Evolutionary conservation across 2,797 vertebrate genomes (phyloP).

Genomic region (Xiphophorus birchmanni): DNA sequence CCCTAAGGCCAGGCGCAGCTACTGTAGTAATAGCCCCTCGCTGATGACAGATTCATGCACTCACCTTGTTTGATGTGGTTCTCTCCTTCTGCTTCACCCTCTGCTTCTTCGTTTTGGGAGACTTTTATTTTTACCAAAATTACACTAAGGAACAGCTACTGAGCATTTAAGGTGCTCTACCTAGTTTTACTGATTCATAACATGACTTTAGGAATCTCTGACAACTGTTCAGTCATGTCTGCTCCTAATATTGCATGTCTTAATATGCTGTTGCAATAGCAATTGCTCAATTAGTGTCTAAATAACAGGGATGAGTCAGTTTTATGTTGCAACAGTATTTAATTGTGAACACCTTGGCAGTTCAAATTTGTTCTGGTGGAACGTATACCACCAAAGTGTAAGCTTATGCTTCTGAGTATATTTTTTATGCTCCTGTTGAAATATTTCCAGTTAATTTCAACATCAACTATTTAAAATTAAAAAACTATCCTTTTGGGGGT

Average conservation of each 20-base stretch:
- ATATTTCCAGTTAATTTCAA: not conserved
- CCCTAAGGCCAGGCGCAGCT: conserved; percentile 72
- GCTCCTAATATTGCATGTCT: not conserved
- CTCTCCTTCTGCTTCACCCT: conserved; percentile 60
- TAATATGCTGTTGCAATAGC: not conserved
- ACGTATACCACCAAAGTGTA: not conserved
- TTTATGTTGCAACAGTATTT: not conserved
- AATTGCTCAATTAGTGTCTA: conserved; percentile 1
- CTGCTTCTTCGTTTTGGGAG: conserved; percentile 60
- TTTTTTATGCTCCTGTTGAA: not conserved
- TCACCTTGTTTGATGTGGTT: conserved; percentile 77
- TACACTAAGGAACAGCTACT: conserved; percentile 56
- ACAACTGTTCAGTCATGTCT: conserved; percentile 24
- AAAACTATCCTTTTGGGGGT: not conserved
- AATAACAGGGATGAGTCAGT: not conserved
- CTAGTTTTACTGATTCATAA: conserved; percentile 68
- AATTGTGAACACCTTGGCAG: not conserved
- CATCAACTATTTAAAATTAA: not conserved
- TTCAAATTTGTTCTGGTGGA: not conserved
- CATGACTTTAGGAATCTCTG: conserved; percentile 58
- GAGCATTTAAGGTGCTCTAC: conserved; percentile 71
- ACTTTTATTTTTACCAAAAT: conserved; percentile 54
- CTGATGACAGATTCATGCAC: conserved; percentile 80
- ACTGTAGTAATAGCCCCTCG: conserved; percentile 80
- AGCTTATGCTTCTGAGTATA: not conserved